Conservation (phyloP, 2,888 invertebrate species). For the Drosophila siamana region DNA sequence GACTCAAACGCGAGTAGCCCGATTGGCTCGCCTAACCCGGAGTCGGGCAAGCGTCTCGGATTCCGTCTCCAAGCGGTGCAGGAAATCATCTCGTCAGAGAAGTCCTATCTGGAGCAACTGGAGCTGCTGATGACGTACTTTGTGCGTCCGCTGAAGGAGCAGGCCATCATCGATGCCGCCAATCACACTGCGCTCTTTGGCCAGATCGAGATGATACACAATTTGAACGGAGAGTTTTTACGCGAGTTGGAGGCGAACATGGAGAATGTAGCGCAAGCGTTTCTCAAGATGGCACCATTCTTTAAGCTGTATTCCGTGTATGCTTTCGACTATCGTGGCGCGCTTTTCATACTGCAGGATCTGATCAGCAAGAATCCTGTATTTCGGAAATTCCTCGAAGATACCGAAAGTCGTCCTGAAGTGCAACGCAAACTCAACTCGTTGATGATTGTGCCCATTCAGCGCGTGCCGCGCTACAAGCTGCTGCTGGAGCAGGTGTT, state of each 20-base stretch:
- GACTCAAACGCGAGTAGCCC: conserved; percentile 82
- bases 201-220: conserved; percentile 88
- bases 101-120: conserved; percentile 89
- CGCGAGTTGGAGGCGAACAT: conserved; percentile 87
- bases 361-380: conserved; percentile 86
- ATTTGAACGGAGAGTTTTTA: conserved; percentile 88
- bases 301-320: conserved; percentile 92
- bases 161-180: conserved; percentile 86
- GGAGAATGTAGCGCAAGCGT: conserved; percentile 88
- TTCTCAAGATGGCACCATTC: conserved; percentile 90
- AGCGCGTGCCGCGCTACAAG: conserved; percentile 91
- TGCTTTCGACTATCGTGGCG: conserved; percentile 90
- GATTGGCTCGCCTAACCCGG: conserved; percentile 74
- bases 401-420: conserved; percentile 90
- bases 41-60: conserved; percentile 78
- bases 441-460: conserved; percentile 91
- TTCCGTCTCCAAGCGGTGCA: conserved; percentile 87
- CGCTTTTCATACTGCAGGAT: conserved; percentile 87
- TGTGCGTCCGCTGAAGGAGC: conserved; percentile 87
- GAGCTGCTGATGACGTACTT: conserved; percentile 89
- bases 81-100: conserved; percentile 90
- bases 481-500: conserved; percentile 90
- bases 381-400: conserved; percentile 87
- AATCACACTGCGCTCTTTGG: conserved; percentile 88
- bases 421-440: conserved; percentile 90